phyloP scores from a whole-genome alignment of 1,140 invertebrate species.

The Trialeurodes vaporariorum region DNA sequence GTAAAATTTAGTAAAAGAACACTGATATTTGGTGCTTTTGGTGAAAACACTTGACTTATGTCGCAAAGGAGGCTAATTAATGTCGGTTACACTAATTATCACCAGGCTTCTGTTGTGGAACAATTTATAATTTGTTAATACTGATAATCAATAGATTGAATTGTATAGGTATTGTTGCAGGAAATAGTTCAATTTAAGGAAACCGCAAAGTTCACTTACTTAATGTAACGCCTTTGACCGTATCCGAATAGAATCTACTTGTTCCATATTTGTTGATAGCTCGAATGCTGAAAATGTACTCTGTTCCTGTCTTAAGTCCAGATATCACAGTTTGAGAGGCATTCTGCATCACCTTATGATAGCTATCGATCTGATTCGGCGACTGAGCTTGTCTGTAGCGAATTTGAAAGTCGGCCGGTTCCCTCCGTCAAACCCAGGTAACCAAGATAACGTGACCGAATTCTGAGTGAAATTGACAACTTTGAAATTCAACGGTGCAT shows the following conservation, averaged over 20 bases:
- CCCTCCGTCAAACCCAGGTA: constrained; percentile 91
- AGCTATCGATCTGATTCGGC: constrained; percentile 18
- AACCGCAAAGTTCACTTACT: constrained; percentile 31
- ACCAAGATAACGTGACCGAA: constrained; percentile 74
- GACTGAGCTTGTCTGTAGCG: constrained; percentile 46
- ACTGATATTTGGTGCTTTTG: too few relatives aligned
- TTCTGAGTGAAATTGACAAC: constrained; percentile 81
- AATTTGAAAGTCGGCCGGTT: constrained; percentile 63
- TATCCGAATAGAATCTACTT: constrained; percentile 66
- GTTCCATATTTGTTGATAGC: constrained; percentile 75
- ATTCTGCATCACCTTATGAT: constrained; percentile 38
- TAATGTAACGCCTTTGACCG: constrained; percentile 61
- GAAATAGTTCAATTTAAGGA: not conserved
- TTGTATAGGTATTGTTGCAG: too few relatives aligned
- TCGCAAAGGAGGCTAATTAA: too few relatives aligned
- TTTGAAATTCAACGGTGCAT: constrained; percentile 60
- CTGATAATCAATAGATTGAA: too few relatives aligned
- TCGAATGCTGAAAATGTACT: constrained; percentile 81
- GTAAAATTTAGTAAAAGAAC: too few relatives aligned
- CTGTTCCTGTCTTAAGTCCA: constrained; percentile 66
- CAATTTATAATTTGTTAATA: too few relatives aligned
- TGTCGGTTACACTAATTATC: too few relatives aligned
- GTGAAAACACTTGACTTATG: too few relatives aligned
- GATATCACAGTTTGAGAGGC: constrained; percentile 49
- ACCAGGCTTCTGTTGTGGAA: too few relatives aligned